Evolutionary conservation across 2,888 invertebrate genomes (phyloP).

Genomic region (Achlya flavicornis): DNA sequence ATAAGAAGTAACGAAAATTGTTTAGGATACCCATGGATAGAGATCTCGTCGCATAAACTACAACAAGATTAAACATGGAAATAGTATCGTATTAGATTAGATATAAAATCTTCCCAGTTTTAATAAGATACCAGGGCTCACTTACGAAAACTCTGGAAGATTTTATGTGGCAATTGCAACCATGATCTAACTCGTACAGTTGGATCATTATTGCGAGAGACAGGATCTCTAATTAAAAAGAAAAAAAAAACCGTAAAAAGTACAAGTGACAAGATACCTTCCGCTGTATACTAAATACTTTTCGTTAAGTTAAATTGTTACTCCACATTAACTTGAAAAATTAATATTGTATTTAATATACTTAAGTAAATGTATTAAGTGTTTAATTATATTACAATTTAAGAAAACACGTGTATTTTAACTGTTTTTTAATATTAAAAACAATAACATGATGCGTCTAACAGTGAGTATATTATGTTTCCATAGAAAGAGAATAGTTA

Average conservation of each 20-base stretch:
- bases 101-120: constrained; percentile 60
- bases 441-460: constrained; percentile 30
- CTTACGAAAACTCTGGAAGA: constrained; percentile 54
- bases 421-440: constrained; percentile 60
- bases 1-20: constrained; percentile 51
- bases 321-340: constrained; percentile 54
- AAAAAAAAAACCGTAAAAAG: constrained; percentile 16
- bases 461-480: constrained; percentile 34
- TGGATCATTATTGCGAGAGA: constrained; percentile 24
- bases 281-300: constrained; percentile 32
- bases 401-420: constrained; percentile 58
- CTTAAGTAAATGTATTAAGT: constrained; percentile 68
- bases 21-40: constrained; percentile 35
- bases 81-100: constrained; percentile 27
- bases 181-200: constrained; percentile 32
- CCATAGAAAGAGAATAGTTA: constrained; percentile 48
- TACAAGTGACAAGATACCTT: constrained; percentile 25
- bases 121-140: constrained; percentile 67
- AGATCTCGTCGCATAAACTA: constrained; percentile 36
- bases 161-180: constrained; percentile 58
- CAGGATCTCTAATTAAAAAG: constrained; percentile 40
- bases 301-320: constrained; percentile 54
- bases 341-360: constrained; percentile 50
- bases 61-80: constrained; percentile 20
- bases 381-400: constrained; percentile 52